Evolutionary conservation across 2,113 vertebrate genomes (phyloP).

Genomic region (Fukomys damarensis): DNA sequence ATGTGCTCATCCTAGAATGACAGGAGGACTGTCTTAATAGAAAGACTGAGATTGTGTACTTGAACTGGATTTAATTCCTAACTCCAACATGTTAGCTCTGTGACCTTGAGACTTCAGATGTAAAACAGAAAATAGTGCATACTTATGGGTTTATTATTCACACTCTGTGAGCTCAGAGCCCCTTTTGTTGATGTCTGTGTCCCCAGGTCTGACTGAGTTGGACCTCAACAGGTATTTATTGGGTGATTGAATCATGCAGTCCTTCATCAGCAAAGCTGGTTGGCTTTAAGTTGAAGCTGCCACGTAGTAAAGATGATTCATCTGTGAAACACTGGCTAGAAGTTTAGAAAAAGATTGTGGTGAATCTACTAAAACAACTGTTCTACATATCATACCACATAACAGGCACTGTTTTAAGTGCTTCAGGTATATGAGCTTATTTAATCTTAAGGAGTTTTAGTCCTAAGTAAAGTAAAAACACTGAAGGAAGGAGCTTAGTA

Average conservation of each 20-base stretch:
- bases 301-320: slow-evolving; percentile 48
- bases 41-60: background rate
- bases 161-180: background rate
- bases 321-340: slow-evolving; percentile 37
- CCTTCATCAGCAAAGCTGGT: slow-evolving; percentile 28
- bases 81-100: background rate
- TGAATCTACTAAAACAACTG: background rate
- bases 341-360: background rate
- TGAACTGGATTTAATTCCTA: background rate
- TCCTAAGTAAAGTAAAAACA: slow-evolving; percentile 20
- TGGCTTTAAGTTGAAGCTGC: background rate
- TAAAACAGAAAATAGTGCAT: slow-evolving; percentile 16
- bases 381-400: background rate
- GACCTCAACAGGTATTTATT: background rate
- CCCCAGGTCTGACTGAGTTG: background rate
- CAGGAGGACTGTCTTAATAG: background rate
- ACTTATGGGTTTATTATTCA: background rate
- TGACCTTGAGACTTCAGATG: background rate
- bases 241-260: slow-evolving; percentile 9
- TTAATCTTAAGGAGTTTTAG: slow-evolving; percentile 53
- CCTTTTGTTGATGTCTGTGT: background rate
- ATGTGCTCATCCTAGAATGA: background rate
- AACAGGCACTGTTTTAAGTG: background rate
- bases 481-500: background rate
- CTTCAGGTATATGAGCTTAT: background rate